Percentiles rank a stretch among this genome's conserved stretches.
phyloP scores from a whole-genome alignment of 2,113 vertebrate genomes.

The Mystacornis crossleyi region DNA sequence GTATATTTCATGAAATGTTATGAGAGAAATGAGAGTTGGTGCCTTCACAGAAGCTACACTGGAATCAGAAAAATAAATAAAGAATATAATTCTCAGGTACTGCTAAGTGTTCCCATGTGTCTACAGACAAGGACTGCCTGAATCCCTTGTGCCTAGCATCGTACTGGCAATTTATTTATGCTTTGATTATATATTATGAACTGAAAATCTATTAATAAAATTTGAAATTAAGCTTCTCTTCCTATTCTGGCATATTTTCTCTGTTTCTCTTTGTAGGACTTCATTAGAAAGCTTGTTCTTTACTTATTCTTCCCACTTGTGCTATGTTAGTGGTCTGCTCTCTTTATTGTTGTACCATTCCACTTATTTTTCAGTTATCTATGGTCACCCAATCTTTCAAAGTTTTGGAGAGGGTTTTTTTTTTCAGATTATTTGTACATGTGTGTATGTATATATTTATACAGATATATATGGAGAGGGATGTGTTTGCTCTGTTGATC shows the following conservation, averaged over 20 bases:
- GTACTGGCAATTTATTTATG: neutral
- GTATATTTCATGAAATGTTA: neutral
- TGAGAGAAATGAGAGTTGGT: neutral
- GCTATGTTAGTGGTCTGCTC: neutral
- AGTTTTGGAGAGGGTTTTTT: rapidly evolving
- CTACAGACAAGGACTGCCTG: neutral
- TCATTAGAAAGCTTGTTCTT: neutral
- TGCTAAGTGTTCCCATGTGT: neutral
- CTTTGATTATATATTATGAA: neutral
- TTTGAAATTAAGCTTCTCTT: neutral
- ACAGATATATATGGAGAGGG: neutral
- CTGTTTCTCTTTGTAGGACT: neutral
- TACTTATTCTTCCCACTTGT: neutral
- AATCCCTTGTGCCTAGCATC: neutral
- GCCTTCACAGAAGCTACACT: neutral
- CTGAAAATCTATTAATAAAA: neutral
- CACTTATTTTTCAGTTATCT: neutral
- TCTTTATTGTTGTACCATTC: neutral
- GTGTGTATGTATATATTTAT: neutral
- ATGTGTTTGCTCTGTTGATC: neutral
- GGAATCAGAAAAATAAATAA: neutral
- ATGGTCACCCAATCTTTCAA: neutral
- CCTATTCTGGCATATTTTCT: neutral
- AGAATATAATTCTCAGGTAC: neutral
- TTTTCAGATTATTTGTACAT: neutral